A percentile compares a stretch with the other conserved stretches of the same genome.
Conservation (phyloP, 2,113 vertebrate species). For the Brienomyrus brachyistius region DNA sequence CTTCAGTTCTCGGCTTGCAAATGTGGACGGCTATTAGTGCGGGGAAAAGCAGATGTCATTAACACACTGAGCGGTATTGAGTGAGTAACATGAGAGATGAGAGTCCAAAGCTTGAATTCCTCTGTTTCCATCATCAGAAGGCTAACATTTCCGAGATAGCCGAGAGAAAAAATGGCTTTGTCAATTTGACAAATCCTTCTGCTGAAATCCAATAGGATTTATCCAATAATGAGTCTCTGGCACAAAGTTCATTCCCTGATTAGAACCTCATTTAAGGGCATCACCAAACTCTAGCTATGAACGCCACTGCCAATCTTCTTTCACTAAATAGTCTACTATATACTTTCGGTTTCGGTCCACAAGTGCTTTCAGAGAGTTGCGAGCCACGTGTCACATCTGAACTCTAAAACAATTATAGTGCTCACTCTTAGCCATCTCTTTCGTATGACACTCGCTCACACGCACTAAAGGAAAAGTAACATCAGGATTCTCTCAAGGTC, state of each 20-base stretch:
- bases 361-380: neutral
- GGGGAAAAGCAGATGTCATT: neutral
- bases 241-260: constrained; percentile 33
- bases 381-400: neutral
- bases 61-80: neutral
- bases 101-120: neutral
- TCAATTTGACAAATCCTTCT: constrained; percentile 24
- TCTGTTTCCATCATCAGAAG: neutral
- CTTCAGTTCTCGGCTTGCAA: neutral
- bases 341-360: neutral
- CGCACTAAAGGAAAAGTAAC: neutral
- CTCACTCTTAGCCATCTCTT: neutral
- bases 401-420: neutral
- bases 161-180: constrained; percentile 30
- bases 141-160: constrained; percentile 21
- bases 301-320: neutral
- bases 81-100: neutral
- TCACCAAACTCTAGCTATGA: neutral
- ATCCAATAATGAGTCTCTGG: constrained; percentile 34
- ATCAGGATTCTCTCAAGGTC: neutral
- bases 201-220: constrained; percentile 39
- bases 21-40: neutral
- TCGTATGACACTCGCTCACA: neutral
- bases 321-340: neutral
- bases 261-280: neutral